Evolutionary conservation across 2,113 vertebrate species (phyloP), one percentile per base, ranked within the genome.

Genomic region (Lamprotornis superbus): DNA sequence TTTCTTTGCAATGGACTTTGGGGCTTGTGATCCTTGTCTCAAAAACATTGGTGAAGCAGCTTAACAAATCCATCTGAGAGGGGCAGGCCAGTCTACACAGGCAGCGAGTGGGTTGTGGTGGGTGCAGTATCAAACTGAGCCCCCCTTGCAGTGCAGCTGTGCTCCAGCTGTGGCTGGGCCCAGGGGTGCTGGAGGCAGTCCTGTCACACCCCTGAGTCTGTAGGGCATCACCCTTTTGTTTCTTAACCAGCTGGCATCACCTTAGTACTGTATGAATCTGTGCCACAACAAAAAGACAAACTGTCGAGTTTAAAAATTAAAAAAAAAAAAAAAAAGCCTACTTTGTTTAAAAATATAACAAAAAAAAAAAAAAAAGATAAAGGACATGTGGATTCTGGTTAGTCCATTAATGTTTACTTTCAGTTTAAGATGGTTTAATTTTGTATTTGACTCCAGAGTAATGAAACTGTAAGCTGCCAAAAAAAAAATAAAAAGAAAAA

Each of bases 381-480:
- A 44, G 25, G 69, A 70, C 27, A 1, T 92, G 7, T 92, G 95
- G 95, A 94, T 96, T 97, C 95, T 91, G 95, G 95, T 94, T 88
- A 94, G 96, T 95, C 95, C 97, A 90, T 96, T 59, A 92, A 73
- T 22, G 60, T 81, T 89, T 67, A 47, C 42, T 77, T 94, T 97
- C 90, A 44, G 52, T 90, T 93, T 53, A 46, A 95, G 96, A 57
- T 84, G 53, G 85, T 91, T 77, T 84, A 67, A 69, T 95, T 97
- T 96, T 90, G 63, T 90, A 87, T 96, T 91, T 80, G 60, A 95
- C 92, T 94, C 93, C 68, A 93, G 95, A 96, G 90, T 69, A 83
- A 86, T 28, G 91, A 95, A 96, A 93, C 88, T 64, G 86, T 95
- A 89, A 95, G 94, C 96, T 97, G 95, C 97, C 97, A 97, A 90